Conservation (phyloP, 2,888 invertebrate species). For the Aphidius colemani region DNA sequence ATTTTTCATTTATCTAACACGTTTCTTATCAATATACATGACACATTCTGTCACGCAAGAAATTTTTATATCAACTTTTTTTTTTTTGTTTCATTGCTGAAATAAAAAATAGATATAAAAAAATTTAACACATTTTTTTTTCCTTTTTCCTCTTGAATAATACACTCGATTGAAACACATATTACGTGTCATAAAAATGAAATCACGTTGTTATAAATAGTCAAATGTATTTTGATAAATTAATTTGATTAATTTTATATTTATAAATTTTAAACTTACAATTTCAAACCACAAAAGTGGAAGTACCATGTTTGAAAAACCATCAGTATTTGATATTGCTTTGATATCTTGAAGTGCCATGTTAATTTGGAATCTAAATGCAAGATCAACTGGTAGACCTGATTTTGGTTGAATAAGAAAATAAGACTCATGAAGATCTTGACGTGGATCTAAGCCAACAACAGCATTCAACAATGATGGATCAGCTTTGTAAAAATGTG, state of each 20-base stretch:
- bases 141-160: too few relatives aligned
- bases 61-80: neutral
- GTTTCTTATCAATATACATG: neutral
- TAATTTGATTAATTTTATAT: too few relatives aligned
- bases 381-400: conserved; percentile 78
- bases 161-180: too few relatives aligned
- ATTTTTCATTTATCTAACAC: conserved; percentile 7
- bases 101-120: too few relatives aligned
- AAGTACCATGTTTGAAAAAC: conserved; percentile 73
- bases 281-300: conserved; percentile 90
- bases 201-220: neutral
- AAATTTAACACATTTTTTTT: too few relatives aligned
- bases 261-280: conserved; percentile 67
- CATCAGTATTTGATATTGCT: conserved; percentile 68
- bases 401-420: conserved; percentile 82
- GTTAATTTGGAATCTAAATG: conserved; percentile 85
- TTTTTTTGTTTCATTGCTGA: neutral
- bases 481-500: conserved; percentile 82
- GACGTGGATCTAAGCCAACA: conserved; percentile 69
- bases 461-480: conserved; percentile 68
- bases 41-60: neutral
- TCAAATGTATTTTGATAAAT: neutral
- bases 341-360: conserved; percentile 77
- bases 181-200: too few relatives aligned
- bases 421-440: conserved; percentile 69